Conservation (phyloP, 2,888 invertebrate species). For the Meta bourneti region DNA sequence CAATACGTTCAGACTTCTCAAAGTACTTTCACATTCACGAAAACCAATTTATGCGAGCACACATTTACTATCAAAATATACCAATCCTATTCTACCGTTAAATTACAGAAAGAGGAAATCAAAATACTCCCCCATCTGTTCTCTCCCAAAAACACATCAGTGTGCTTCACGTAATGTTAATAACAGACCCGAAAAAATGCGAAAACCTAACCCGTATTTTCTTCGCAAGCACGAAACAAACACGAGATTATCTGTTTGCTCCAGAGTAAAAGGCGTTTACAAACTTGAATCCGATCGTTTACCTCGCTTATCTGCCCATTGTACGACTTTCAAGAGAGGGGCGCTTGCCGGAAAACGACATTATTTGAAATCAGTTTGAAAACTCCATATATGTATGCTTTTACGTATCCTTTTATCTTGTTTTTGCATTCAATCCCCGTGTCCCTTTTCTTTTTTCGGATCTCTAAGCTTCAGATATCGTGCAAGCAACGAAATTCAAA, state of each 20-base stretch:
- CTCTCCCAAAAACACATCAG: too few species aligned
- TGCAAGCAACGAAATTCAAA: slow-evolving; percentile 6
- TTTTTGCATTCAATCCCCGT: neutral
- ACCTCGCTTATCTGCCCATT: slow-evolving; percentile 14
- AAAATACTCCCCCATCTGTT: too few species aligned
- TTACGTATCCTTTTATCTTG: neutral
- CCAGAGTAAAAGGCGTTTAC: slow-evolving; percentile 25
- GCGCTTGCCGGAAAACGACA: slow-evolving; percentile 3
- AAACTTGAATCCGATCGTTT: slow-evolving; percentile 14
- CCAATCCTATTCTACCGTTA: too few species aligned
- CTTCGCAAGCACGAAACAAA: neutral
- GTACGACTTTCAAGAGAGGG: neutral
- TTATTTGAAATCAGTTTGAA: slow-evolving; percentile 12
- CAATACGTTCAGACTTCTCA: too few species aligned
- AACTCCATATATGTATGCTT: slow-evolving; percentile 15
- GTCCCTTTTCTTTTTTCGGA: slow-evolving; percentile 5
- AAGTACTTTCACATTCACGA: too few species aligned
- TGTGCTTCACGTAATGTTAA: too few species aligned
- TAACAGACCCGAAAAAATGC: too few species aligned
- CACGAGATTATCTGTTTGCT: slow-evolving; percentile 6
- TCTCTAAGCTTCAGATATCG: neutral
- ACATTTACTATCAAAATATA: too few species aligned
- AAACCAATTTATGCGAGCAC: too few species aligned
- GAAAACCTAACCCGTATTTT: too few species aligned
- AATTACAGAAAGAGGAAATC: too few species aligned